A percentile compares a stretch with the other conserved stretches of the same genome.
Evolutionary conservation across 2,888 invertebrate genomes (phyloP).

Genomic region (Choreutis nemorana): DNA sequence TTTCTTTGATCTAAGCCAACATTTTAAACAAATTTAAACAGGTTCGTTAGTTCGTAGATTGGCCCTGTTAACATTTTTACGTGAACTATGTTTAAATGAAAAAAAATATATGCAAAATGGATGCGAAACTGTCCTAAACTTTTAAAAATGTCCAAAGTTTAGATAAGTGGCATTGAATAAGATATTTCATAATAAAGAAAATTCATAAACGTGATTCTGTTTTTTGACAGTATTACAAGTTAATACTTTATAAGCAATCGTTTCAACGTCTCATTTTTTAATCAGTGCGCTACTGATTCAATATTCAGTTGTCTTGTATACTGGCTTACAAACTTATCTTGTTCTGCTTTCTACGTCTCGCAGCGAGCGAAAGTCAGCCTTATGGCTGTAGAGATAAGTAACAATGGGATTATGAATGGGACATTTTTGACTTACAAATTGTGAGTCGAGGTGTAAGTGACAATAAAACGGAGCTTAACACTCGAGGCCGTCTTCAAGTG

Average conservation of each 20-base stretch:
- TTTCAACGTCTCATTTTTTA: constrained; percentile 53
- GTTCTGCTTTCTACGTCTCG: constrained; percentile 7
- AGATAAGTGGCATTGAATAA: no score
- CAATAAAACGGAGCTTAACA: constrained; percentile 62
- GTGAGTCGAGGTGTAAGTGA: constrained; percentile 58
- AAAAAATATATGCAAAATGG: no score
- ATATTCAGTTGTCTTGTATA: constrained; percentile 48
- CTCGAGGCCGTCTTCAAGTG: constrained; percentile 60
- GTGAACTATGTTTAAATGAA: no score
- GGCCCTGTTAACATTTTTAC: no score
- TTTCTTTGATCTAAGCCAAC: no score
- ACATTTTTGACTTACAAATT: constrained; percentile 32
- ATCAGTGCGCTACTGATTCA: constrained; percentile 47
- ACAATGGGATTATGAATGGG: constrained; percentile 17
- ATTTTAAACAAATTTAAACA: no score
- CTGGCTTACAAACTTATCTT: constrained; percentile 19
- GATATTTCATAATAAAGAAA: no score
- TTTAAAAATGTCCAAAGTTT: no score
- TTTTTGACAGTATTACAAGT: no score
- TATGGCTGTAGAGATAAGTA: constrained; percentile 17
- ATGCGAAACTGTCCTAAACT: no score
- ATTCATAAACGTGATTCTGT: no score
- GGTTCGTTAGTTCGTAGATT: no score
- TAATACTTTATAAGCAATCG: constrained; percentile 54
- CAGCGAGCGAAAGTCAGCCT: constrained; percentile 12